These are phyloP conservation scores for Drosophila silvestris DNA, from an alignment of 2,888 invertebrate genomes.

Conservation along the genomic window DNA sequence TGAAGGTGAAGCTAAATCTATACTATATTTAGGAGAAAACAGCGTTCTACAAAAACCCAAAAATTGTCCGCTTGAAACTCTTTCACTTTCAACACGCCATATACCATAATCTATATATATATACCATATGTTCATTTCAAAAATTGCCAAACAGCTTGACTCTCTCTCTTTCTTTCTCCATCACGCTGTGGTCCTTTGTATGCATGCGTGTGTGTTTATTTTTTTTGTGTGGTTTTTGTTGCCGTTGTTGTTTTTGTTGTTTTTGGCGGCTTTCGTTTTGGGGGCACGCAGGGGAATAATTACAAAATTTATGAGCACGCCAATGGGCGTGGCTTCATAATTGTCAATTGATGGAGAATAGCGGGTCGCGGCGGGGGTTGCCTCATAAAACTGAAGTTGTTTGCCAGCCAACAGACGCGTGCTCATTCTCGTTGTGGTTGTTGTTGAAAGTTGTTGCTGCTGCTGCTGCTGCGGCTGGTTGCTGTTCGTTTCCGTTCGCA, in stretches of 20 bases:
- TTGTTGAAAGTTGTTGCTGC: slow-evolving; percentile 19
- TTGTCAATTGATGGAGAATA: slow-evolving; percentile 67
- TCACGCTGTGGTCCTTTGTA: slow-evolving; percentile 16
- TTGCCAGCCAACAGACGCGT: slow-evolving; percentile 48
- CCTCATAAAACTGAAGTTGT: slow-evolving; percentile 75
- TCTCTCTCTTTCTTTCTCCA: not conserved
- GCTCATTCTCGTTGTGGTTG: slow-evolving; percentile 34
- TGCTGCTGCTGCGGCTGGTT: slow-evolving; percentile 13
- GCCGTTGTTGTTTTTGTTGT: slow-evolving; percentile 11
- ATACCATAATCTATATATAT: slow-evolving; percentile 13
- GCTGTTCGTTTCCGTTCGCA: slow-evolving; percentile 60
- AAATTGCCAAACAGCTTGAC: slow-evolving; percentile 27
- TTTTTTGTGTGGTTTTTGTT: slow-evolving; percentile 29
- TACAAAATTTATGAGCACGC: slow-evolving; percentile 79
- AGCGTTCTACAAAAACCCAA: not conserved
- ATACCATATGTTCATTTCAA: slow-evolving; percentile 37
- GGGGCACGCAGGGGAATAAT: slow-evolving; percentile 75
- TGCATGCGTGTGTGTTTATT: slow-evolving; percentile 51
- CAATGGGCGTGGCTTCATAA: slow-evolving; percentile 76
- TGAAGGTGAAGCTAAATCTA: not conserved
- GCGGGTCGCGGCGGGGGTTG: slow-evolving; percentile 30
- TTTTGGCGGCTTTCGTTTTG: slow-evolving; percentile 42
- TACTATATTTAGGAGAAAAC: not conserved
- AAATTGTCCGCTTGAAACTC: slow-evolving; percentile 1
- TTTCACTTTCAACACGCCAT: slow-evolving; percentile 33